Evolutionary conservation across 2,113 vertebrate genomes (phyloP).

Genomic region (Rhinopithecus roxellana): DNA sequence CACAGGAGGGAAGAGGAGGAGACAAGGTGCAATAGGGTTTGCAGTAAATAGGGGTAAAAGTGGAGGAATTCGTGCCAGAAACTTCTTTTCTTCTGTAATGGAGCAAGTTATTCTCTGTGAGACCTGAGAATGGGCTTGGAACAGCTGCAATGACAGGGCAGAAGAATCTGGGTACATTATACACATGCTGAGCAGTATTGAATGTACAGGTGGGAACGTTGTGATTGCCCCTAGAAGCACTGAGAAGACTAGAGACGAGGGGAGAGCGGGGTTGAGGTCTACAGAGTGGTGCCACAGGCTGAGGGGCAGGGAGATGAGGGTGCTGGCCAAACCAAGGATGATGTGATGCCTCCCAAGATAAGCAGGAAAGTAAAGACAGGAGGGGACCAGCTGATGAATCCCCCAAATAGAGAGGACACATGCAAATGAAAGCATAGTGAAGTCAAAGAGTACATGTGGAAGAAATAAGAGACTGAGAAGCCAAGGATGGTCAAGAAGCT

Average conservation of each 20-base stretch:
- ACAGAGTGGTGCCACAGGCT: not conserved
- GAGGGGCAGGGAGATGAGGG: not conserved
- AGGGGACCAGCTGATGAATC: not conserved
- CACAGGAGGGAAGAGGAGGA: not conserved
- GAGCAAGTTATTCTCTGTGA: too few relatives aligned
- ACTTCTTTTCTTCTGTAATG: not conserved
- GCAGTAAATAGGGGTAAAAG: too few relatives aligned
- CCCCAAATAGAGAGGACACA: not conserved
- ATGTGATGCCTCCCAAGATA: not conserved
- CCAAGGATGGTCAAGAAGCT: not conserved
- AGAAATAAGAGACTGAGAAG: not conserved
- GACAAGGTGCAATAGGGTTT: too few relatives aligned
- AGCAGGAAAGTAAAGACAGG: not conserved
- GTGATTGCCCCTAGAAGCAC: not conserved
- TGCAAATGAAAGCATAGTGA: not conserved
- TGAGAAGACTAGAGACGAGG: not conserved
- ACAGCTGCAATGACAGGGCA: too few relatives aligned
- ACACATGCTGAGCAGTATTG: not conserved
- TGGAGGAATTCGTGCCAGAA: not conserved
- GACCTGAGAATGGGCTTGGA: not conserved
- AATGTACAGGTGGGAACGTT: not conserved
- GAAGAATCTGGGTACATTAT: accelerated
- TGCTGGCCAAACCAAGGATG: not conserved
- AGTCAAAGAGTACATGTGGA: not conserved
- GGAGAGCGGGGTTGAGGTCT: not conserved